Evolutionary conservation across 2,113 vertebrate species (phyloP), one percentile per base, ranked within the genome.

Genomic region (Ammodytes dubius): DNA sequence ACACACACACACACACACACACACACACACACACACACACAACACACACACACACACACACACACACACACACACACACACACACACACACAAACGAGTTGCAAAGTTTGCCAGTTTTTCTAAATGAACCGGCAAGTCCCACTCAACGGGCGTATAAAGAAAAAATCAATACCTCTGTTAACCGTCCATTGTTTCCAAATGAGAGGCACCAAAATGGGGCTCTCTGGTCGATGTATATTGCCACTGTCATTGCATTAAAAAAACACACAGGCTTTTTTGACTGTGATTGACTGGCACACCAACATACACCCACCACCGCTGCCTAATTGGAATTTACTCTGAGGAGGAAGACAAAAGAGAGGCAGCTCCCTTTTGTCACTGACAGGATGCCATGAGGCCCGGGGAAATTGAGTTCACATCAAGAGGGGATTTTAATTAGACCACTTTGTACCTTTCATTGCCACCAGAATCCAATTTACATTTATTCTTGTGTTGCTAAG

Each of bases 401-500:
- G 65, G 71, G 83, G 88, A 89, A 90, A 90, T 90, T 89, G 80
- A 89, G 87, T 89, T 88, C 84, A 72, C 87, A 85, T 84, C 17
- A 74, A 88, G 83, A 77, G 71, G 72, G 74, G 90, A 27, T 27
- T 89, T 91, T 90, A 90, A 92, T 92, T 92, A 86, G 87, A 90
- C 73, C 88, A 92, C 91, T 90, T 92, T 93, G 92, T 89, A 91
- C 83, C 87, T 89, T 91, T 92, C 88, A 79, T 47, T 75, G 86
- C 72, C 0, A 70, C 85, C 46, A 2, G 79, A 87, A 86, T 92
- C 70, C 84, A 83, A 91, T 92, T 92, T 91, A 88, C 87, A 91
- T 89, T 82, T 75, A 59, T 66, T 87, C 74, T 73, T 47, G 53
- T 82, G 87, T 78, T 80, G 83, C 87, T 84, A 74, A 84, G 87